These are phyloP conservation scores for Bellardia bayeri DNA, from an alignment of 2,888 invertebrate genomes.

Conservation along the genomic window DNA sequence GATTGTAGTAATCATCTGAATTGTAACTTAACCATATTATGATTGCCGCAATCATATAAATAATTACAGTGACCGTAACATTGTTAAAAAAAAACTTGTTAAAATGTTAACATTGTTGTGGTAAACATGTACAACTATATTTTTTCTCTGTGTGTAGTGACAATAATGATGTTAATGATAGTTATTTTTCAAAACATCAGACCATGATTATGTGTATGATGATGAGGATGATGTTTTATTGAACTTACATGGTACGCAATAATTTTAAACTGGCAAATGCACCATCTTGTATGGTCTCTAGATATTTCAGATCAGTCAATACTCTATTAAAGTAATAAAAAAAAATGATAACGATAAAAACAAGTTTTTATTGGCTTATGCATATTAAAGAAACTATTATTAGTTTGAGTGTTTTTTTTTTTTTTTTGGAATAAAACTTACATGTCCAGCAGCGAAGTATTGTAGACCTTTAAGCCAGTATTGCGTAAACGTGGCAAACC, in stretches of 20 bases:
- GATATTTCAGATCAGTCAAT: constrained; percentile 80
- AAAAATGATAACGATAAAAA: background rate
- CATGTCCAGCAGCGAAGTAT: constrained; percentile 81
- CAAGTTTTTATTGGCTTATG: background rate
- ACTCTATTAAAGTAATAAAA: constrained; percentile 74
- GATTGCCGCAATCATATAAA: too few species aligned
- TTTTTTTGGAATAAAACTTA: constrained; percentile 75
- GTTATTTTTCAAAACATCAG: background rate
- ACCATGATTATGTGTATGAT: constrained; percentile 5
- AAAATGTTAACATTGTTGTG: too few species aligned
- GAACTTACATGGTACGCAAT: constrained; percentile 80
- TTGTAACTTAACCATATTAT: too few species aligned
- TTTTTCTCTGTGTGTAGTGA: background rate
- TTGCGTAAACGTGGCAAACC: constrained; percentile 81
- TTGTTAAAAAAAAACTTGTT: too few species aligned
- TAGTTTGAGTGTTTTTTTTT: background rate
- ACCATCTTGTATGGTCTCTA: constrained; percentile 82
- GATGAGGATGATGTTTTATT: background rate
- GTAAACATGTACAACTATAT: too few species aligned
- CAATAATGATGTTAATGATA: background rate
- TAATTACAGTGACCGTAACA: too few species aligned
- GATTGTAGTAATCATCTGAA: too few species aligned
- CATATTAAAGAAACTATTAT: background rate
- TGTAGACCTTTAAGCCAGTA: constrained; percentile 82
- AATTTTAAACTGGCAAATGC: constrained; percentile 81